Base-by-base conservation (phyloP, 2,797 vertebrate genomes). In the Chelon labrosus region DNA sequence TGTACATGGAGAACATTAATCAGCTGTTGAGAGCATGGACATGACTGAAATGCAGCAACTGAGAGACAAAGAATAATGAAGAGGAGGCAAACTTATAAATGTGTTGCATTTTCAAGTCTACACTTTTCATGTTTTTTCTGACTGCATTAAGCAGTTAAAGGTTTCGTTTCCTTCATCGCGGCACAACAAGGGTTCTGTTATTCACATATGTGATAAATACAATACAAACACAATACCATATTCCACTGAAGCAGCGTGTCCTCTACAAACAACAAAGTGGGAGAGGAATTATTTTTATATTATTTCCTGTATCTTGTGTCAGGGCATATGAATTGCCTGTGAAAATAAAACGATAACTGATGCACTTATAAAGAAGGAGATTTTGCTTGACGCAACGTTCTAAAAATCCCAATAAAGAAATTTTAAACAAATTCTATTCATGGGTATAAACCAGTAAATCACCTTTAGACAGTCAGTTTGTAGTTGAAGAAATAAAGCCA, bases 291-390 rank as follows among this genome's bases (percentile, higher is more conserved):
- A 10, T 44, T 63, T 6, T 31, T n/a, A 50, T 16, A 31, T 39
- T 52, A 13, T 53, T 25, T 19, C 16, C 11, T 49, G 25, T 22
- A 20, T 27, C 9, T 58, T 53, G 1, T 58, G 25, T 51, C 60
- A 53, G 27, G 52, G 7, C 7, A 35, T 35, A 3, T 35, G 31
- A 35, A 8, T 68, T 5, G 53, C 35, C 75, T 61, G 0, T 77
- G 56, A 83, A 73, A 88, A 83, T 85, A 69, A 80, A 86, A 66
- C 11, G 60, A 19, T 25, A 19, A 42, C 4, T 27, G 0, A 25
- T 65, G 65, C 47, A 17, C 64, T 72, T 67, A 17, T 31, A 9
- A 7, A 39, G 25, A 27, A 27, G 25, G 25, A 27, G 25, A 27
- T 27, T 27, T 27, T 27, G 25, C 25, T 35, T 35, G 31, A 35